Evolutionary conservation across 2,888 invertebrate species (phyloP).

Genomic region (Rhodophaea formosa): DNA sequence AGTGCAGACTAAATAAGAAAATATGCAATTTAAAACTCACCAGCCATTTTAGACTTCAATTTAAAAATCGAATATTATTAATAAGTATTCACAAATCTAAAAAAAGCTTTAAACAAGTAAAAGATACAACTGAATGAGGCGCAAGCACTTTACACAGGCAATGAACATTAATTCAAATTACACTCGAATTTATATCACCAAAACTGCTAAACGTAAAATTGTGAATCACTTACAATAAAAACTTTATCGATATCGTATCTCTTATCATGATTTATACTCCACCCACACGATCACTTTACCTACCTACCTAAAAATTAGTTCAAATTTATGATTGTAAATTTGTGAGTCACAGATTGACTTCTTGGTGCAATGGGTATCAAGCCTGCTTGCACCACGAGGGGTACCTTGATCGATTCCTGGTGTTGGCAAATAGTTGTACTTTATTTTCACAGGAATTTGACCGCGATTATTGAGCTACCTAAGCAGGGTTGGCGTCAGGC

Average conservation of each 20-base stretch:
- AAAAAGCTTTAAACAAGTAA: not conserved
- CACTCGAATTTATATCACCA: conserved; percentile 7
- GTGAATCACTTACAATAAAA: conserved; percentile 11
- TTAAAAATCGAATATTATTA: not conserved
- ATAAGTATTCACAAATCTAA: not conserved
- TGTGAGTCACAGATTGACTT: not conserved
- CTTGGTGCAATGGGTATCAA: no score
- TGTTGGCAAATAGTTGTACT: no score
- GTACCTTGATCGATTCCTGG: no score
- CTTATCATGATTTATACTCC: conserved; percentile 8
- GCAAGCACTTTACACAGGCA: not conserved
- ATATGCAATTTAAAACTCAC: not conserved
- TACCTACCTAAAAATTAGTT: not conserved
- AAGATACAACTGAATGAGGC: not conserved
- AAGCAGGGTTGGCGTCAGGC: no score
- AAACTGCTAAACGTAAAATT: conserved; percentile 2
- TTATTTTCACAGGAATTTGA: no score
- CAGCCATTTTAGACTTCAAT: not conserved
- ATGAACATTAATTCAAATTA: not conserved
- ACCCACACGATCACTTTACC: conserved; percentile 2
- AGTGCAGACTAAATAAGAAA: not conserved
- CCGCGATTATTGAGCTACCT: no score
- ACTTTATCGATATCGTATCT: conserved; percentile 4
- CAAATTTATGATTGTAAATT: no score
- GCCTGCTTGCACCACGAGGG: no score